Evolutionary conservation across 2,113 vertebrate genomes (phyloP).

Genomic region (Notechis scutatus): DNA sequence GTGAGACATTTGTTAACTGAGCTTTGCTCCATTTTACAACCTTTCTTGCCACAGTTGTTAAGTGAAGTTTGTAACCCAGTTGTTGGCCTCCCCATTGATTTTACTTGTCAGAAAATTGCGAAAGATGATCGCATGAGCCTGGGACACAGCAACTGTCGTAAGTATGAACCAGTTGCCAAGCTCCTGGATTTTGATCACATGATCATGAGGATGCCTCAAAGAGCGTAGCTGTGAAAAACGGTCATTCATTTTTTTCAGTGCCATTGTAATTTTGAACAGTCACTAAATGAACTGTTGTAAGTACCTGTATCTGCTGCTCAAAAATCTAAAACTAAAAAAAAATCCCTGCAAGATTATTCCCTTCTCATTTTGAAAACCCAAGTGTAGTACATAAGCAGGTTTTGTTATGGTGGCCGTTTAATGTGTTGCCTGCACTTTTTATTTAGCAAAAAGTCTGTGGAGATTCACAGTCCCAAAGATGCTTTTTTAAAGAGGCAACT

Average conservation of each 20-base stretch:
- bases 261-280: not conserved
- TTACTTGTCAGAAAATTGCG: not conserved
- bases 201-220: not conserved
- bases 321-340: not conserved
- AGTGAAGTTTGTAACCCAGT: not conserved
- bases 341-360: not conserved
- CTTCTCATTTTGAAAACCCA: not conserved
- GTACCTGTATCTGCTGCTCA: not conserved
- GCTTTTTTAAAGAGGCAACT: no score
- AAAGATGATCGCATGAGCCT: not conserved
- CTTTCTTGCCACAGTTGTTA: not conserved
- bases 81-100: not conserved
- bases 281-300: not conserved
- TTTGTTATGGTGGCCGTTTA: not conserved
- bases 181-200: not conserved
- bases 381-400: not conserved
- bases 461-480: no score
- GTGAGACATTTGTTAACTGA: not conserved
- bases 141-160: not conserved
- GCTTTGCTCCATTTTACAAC: not conserved
- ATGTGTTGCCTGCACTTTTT: not conserved
- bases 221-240: not conserved
- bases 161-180: not conserved
- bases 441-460: not conserved
- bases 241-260: not conserved